Percentiles rank a stretch among this genome's conserved stretches.
Conservation (phyloP, 2,113 vertebrate species). For the Cryptomyrus ogoouensis region DNA sequence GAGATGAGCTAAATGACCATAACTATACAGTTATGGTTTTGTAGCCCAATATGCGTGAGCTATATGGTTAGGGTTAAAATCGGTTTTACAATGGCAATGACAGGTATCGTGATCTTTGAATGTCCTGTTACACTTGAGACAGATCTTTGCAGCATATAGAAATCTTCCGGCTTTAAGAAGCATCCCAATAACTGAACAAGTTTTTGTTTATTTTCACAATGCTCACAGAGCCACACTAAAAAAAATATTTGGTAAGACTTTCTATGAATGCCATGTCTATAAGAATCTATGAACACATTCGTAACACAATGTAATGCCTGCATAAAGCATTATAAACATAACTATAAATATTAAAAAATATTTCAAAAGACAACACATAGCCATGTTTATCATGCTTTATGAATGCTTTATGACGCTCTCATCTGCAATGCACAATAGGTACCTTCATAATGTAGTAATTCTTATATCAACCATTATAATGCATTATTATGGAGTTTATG, state of each 20-base stretch:
- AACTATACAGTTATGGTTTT: neutral
- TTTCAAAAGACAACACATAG: neutral
- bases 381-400: neutral
- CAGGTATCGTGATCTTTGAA: neutral
- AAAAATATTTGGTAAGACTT: neutral
- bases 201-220: neutral
- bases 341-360: neutral
- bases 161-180: neutral
- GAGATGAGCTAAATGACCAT: neutral
- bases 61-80: neutral
- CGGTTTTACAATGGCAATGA: neutral
- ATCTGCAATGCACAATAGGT: too few species aligned
- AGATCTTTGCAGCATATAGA: neutral
- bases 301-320: neutral
- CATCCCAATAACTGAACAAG: neutral
- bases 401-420: neutral
- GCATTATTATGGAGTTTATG: neutral
- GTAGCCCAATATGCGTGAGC: neutral
- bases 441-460: too few species aligned
- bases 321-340: neutral
- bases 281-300: neutral
- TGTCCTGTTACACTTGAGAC: neutral
- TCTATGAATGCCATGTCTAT: slow-evolving; percentile 22
- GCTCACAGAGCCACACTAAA: slow-evolving; percentile 33
- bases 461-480: too few species aligned